Conservation (phyloP, 1,140 invertebrate genomes). For the Brachionus asplanchnoidis region DNA sequence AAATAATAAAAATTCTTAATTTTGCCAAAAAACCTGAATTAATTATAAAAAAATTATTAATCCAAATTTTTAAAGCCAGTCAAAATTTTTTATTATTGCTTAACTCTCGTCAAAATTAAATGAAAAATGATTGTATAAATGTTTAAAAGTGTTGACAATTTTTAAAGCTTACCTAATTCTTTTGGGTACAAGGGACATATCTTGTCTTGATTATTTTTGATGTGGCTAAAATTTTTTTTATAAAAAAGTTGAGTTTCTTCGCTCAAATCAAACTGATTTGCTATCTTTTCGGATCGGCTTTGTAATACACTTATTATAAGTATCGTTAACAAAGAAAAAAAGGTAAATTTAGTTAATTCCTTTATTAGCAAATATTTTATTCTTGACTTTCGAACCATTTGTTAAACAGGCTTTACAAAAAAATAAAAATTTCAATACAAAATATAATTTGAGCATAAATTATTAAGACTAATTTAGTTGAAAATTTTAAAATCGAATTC, state of each 20-base stretch:
- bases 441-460: background rate
- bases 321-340: background rate
- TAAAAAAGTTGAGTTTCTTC: background rate
- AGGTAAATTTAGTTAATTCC: background rate
- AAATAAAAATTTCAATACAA: background rate
- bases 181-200: conserved; percentile 25
- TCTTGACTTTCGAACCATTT: background rate
- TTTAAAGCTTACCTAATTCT: background rate
- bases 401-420: background rate
- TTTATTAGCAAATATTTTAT: background rate
- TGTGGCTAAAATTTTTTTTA: background rate
- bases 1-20: no score
- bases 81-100: background rate
- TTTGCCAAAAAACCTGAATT: no score
- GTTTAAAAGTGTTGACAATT: background rate
- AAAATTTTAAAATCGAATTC: background rate
- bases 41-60: no score
- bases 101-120: background rate
- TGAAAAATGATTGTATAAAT: background rate
- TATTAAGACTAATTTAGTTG: background rate
- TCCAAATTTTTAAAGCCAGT: no score
- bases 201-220: background rate
- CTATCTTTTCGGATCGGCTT: background rate
- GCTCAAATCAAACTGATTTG: conserved; percentile 30
- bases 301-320: background rate